Conservation (phyloP, 2,113 vertebrate species). For the Stictonetta naevosa region DNA sequence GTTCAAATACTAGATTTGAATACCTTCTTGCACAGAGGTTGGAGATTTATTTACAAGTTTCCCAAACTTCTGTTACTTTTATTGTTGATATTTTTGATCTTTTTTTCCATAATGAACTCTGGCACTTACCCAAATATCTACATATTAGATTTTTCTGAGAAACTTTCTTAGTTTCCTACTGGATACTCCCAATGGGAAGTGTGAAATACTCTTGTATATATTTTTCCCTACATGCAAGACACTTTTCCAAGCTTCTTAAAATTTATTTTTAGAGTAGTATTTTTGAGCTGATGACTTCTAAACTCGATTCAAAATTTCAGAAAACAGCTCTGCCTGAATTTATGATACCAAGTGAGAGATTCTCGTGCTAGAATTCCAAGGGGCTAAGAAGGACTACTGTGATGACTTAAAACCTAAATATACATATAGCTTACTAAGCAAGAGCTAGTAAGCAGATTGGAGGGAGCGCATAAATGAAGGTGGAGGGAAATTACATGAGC, state of each 20-base stretch:
- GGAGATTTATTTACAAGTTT: not conserved
- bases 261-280: not conserved
- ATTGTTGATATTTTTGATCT: not conserved
- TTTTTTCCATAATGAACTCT: not conserved
- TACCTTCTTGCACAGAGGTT: not conserved
- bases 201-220: not conserved
- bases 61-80: not conserved
- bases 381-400: not conserved
- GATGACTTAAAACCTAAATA: not conserved
- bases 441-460: not conserved
- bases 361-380: not conserved
- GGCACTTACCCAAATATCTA: not conserved
- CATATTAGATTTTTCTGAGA: not conserved
- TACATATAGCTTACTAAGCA: not conserved
- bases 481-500: accelerated
- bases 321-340: not conserved
- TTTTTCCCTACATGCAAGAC: not conserved
- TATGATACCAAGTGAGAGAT: not conserved
- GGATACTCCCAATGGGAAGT: not conserved
- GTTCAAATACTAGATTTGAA: not conserved
- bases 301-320: too few relatives aligned
- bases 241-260: not conserved
- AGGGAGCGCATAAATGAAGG: not conserved
- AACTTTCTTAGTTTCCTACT: not conserved
- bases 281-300: not conserved